Evolutionary conservation across 1,140 invertebrate genomes (phyloP).

Genomic region (Ganaspis sp.): DNA sequence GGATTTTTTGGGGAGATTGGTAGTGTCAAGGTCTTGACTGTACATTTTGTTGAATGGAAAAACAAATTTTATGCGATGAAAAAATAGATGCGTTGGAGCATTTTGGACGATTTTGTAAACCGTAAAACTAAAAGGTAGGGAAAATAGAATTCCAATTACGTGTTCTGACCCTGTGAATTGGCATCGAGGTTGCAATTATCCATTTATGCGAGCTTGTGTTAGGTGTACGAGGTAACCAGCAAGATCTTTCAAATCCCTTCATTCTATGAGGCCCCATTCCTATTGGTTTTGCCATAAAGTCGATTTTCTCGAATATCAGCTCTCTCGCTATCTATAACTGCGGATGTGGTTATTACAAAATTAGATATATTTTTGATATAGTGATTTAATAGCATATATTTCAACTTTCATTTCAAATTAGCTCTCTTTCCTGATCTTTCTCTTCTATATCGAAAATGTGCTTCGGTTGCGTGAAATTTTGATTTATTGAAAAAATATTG

Average conservation of each 20-base stretch:
- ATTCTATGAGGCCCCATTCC: not conserved
- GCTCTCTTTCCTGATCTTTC: too few relatives aligned
- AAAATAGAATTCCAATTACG: constrained; percentile 20
- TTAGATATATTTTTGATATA: constrained; percentile 15
- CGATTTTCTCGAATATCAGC: not conserved
- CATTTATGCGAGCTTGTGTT: not conserved
- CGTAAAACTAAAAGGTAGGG: constrained; percentile 14
- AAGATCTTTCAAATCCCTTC: constrained; percentile 27
- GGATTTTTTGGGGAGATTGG: not conserved
- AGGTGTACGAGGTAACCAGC: not conserved
- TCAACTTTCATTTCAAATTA: constrained; percentile 40
- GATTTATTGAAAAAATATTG: too few relatives aligned
- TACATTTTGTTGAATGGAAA: not conserved
- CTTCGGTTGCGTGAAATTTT: too few relatives aligned
- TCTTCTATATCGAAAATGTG: not conserved
- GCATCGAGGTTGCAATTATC: constrained; percentile 9
- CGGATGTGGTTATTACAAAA: not conserved
- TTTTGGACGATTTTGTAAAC: not conserved
- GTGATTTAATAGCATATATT: not conserved
- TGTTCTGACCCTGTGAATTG: not conserved
- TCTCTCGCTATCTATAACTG: not conserved
- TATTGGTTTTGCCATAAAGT: constrained; percentile 8
- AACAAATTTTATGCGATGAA: constrained; percentile 18
- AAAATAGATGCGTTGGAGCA: not conserved
- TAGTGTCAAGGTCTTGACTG: not conserved